phyloP scores from a whole-genome alignment of 1,140 invertebrate species.

The Colletes latitarsis region DNA sequence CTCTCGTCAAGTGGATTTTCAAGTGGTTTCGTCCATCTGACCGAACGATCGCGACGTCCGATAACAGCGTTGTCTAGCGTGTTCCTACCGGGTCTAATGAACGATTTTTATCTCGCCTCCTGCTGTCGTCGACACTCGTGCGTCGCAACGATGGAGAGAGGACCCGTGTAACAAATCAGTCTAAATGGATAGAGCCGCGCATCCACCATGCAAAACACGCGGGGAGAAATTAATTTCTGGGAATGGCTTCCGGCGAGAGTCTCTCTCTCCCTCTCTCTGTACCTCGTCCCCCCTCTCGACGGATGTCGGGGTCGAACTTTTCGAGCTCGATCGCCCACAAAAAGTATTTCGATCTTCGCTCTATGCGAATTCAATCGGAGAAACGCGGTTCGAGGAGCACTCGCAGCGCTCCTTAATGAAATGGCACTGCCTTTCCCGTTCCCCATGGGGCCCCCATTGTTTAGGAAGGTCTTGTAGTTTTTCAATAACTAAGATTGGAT shows the following conservation, averaged over 20 bases:
- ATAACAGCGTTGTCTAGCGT: constrained; percentile 21
- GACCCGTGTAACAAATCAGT: neutral
- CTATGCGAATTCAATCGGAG: constrained; percentile 37
- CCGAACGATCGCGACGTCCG: constrained; percentile 35
- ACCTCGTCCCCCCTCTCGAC: neutral
- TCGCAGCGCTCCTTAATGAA: constrained; percentile 63
- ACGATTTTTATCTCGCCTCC: constrained; percentile 39
- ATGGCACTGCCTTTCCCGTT: constrained; percentile 58
- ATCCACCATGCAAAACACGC: neutral
- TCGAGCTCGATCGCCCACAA: constrained; percentile 47
- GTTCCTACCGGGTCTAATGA: neutral
- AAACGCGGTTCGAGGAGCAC: constrained; percentile 3
- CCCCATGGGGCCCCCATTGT: constrained; percentile 63
- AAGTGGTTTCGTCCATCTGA: constrained; percentile 42
- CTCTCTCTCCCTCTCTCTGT: neutral
- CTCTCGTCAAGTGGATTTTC: constrained; percentile 46
- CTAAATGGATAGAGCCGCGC: constrained; percentile 13
- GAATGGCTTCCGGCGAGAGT: constrained; percentile 12
- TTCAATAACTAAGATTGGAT: constrained; percentile 69
- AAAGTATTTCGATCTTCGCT: constrained; percentile 48
- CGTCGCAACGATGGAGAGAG: neutral
- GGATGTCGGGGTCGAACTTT: constrained; percentile 20
- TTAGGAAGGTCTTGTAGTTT: constrained; percentile 64
- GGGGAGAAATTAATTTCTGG: constrained; percentile 36
- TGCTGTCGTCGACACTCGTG: neutral